A percentile compares a stretch with the other conserved stretches of the same genome.
Conservation (phyloP, 2,888 invertebrate species). For the Lymantria monacha region DNA sequence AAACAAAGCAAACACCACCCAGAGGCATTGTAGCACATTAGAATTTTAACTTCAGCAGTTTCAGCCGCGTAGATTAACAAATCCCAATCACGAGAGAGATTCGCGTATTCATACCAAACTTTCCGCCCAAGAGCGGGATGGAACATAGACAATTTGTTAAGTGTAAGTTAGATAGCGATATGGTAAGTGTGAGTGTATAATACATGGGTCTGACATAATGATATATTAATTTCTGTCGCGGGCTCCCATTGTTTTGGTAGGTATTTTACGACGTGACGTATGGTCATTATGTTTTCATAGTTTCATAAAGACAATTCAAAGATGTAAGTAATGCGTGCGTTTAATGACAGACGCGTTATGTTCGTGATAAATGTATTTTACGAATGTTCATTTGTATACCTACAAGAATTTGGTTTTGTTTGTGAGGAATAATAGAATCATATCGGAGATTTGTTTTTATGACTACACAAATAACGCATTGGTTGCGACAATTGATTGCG, state of each 20-base stretch:
- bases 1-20: slow-evolving; percentile 52
- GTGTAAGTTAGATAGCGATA: slow-evolving; percentile 40
- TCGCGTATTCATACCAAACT: slow-evolving; percentile 68
- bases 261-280: slow-evolving; percentile 78
- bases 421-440: not conserved
- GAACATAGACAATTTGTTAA: slow-evolving; percentile 8
- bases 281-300: slow-evolving; percentile 82
- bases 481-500: too few relatives aligned
- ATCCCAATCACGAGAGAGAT: slow-evolving; percentile 75
- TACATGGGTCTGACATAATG: slow-evolving; percentile 80
- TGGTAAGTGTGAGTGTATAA: slow-evolving; percentile 48
- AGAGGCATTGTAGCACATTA: slow-evolving; percentile 64
- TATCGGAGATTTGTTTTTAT: too few relatives aligned
- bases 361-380: slow-evolving; percentile 56
- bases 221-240: slow-evolving; percentile 82
- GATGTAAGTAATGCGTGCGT: slow-evolving; percentile 58
- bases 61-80: slow-evolving; percentile 69
- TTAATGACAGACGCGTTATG: slow-evolving; percentile 66
- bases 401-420: not conserved
- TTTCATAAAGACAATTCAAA: slow-evolving; percentile 74
- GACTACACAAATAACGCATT: too few relatives aligned
- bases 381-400: slow-evolving; percentile 28
- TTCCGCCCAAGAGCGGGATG: slow-evolving; percentile 55
- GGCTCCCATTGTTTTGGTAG: slow-evolving; percentile 77
- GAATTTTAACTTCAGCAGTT: slow-evolving; percentile 70